A percentile compares a stretch with the other conserved stretches of the same genome.
Conservation (phyloP, 2,113 vertebrate species). For the Tonatia bakeri region DNA sequence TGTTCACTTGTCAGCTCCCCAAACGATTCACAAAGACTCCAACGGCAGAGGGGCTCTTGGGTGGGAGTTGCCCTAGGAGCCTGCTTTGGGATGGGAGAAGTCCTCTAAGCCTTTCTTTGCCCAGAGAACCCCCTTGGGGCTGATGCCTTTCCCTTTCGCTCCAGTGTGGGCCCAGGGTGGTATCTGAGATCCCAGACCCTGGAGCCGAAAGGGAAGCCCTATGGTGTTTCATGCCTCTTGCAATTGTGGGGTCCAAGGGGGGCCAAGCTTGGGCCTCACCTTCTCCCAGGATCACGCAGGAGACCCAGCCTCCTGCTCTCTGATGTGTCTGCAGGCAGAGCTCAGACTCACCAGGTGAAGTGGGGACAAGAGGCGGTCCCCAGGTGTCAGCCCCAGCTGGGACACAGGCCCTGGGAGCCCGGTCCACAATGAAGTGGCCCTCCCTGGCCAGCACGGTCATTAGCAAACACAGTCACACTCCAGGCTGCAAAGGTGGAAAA, state of each 20-base stretch:
- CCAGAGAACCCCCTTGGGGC: neutral
- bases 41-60: neutral
- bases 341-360: neutral
- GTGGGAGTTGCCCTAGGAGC: neutral
- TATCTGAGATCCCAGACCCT: neutral
- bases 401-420: neutral
- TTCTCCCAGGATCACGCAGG: neutral
- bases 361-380: neutral
- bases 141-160: neutral
- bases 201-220: neutral
- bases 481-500: conserved; percentile 49
- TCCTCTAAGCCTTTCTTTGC: neutral
- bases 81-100: neutral
- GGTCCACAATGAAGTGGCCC: neutral
- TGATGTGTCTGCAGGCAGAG: neutral
- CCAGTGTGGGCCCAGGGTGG: neutral
- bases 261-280: neutral
- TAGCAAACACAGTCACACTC: conserved; percentile 35
- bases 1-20: neutral
- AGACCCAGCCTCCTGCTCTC: neutral
- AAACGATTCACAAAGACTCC: neutral
- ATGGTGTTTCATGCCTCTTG: neutral
- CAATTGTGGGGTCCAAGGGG: neutral
- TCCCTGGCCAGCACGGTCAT: neutral
- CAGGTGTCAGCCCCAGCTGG: neutral